A percentile compares a stretch with the other conserved stretches of the same genome.
These are phyloP conservation scores for Mnemiopsis leidyi DNA, from an alignment of 37 sponge, comb jelly and placozoan genomes.

Conservation along the genomic window DNA sequence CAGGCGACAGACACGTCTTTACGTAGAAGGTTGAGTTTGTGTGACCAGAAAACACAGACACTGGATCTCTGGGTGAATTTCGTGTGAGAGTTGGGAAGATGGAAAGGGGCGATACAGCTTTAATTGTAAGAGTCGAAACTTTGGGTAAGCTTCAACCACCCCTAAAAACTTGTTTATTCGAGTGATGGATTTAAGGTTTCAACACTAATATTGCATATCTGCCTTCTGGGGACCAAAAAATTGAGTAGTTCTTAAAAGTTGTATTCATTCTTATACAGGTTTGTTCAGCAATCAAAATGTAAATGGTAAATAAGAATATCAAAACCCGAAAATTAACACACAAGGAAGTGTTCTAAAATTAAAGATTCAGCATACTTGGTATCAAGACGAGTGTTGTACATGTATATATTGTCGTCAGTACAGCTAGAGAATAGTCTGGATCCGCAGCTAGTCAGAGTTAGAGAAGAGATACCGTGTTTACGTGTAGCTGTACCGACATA, in stretches of 20 bases:
- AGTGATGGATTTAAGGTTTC: too few species aligned
- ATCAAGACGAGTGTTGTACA: constrained; percentile 44
- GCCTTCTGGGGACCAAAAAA: too few species aligned
- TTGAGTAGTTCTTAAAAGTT: too few species aligned
- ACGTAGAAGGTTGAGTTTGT: constrained; percentile 57
- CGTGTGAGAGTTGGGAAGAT: neutral
- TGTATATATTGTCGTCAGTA: constrained; percentile 49
- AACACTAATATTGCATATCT: too few species aligned
- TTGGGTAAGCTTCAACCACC: too few species aligned
- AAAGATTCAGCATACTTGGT: too few species aligned
- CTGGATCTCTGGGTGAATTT: constrained; percentile 9
- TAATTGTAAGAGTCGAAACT: neutral
- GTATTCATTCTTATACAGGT: too few species aligned
- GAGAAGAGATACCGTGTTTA: constrained; percentile 6
- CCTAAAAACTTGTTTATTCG: too few species aligned
- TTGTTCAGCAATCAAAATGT: too few species aligned
- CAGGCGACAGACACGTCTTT: neutral
- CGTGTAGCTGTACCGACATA: constrained; percentile 46
- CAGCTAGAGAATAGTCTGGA: constrained; percentile 36
- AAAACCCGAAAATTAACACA: too few species aligned
- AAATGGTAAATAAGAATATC: neutral
- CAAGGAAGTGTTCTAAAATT: too few species aligned
- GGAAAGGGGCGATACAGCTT: too few species aligned
- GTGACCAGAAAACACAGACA: constrained; percentile 36
- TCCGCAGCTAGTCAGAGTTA: constrained; percentile 7